phyloP scores from a whole-genome alignment of 1,140 invertebrate species.

The Rhopalosiphum maidis region DNA sequence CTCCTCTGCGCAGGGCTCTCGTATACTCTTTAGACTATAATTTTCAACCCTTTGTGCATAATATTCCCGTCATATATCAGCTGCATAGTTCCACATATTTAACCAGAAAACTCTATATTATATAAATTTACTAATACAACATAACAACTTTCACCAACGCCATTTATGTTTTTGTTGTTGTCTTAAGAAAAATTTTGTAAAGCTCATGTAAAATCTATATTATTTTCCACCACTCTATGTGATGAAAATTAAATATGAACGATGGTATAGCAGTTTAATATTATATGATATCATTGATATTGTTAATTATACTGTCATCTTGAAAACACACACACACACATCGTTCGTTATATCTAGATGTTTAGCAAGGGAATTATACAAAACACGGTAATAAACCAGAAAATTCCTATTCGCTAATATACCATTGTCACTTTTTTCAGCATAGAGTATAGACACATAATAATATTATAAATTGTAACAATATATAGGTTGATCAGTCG shows the following conservation, averaged over 20 bases:
- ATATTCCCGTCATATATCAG: not conserved
- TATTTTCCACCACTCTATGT: not conserved
- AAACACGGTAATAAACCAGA: not conserved
- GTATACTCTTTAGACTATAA: not conserved
- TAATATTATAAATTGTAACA: not conserved
- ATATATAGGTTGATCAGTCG: not conserved
- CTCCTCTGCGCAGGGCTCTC: not conserved
- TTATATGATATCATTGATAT: too few relatives aligned
- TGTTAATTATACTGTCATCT: not conserved
- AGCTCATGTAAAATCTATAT: not conserved
- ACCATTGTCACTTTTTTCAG: not conserved
- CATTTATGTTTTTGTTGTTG: not conserved
- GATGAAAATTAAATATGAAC: not conserved
- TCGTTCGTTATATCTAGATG: not conserved
- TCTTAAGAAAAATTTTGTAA: not conserved
- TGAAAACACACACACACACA: not conserved
- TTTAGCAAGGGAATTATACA: not conserved
- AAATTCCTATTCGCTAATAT: not conserved
- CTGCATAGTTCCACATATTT: not conserved
- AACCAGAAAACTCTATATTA: not conserved
- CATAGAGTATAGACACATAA: not conserved
- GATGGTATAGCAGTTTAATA: not conserved
- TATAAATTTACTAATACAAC: not conserved
- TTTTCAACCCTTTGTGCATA: not conserved
- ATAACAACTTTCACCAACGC: not conserved